Evolutionary conservation across 1,140 invertebrate species (phyloP).

Genomic region (Asbolus verrucosus): DNA sequence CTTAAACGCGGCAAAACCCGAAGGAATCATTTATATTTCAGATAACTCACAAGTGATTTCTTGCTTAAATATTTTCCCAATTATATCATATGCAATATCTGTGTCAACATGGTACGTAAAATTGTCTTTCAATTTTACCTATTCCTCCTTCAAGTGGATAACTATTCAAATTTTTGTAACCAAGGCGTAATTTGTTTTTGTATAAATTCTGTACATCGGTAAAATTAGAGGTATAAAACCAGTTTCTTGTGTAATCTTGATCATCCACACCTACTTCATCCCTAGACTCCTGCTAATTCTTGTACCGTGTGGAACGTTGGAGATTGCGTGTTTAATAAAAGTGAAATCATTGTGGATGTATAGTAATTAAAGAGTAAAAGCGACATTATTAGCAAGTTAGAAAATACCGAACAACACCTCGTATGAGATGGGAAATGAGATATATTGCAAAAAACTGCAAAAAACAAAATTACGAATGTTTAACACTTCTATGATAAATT

Average conservation of each 20-base stretch:
- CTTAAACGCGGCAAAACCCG: neutral
- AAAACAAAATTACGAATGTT: neutral
- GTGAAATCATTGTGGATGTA: conserved; percentile 16
- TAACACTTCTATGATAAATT: neutral
- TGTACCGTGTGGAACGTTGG: neutral
- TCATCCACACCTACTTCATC: neutral
- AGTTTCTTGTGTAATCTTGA: neutral
- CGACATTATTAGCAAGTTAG: conserved; percentile 5
- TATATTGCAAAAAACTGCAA: neutral
- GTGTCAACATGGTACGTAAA: conserved; percentile 28
- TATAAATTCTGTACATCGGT: conserved; percentile 8
- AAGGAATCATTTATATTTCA: conserved; percentile 18
- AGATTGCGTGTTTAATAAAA: conserved; percentile 1
- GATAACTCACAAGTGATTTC: neutral
- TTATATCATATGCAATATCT: conserved; percentile 9
- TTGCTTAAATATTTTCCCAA: conserved; percentile 12
- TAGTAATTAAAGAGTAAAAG: conserved; percentile 19
- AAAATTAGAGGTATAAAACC: neutral
- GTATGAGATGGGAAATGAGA: neutral
- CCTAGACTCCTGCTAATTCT: neutral
- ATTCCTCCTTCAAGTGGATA: neutral
- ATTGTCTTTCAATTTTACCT: neutral
- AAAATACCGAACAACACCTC: neutral
- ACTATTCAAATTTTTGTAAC: neutral
- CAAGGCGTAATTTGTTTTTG: neutral